Evolutionary conservation across 1,140 invertebrate genomes (phyloP).

Genomic region (Meteorus sp.): DNA sequence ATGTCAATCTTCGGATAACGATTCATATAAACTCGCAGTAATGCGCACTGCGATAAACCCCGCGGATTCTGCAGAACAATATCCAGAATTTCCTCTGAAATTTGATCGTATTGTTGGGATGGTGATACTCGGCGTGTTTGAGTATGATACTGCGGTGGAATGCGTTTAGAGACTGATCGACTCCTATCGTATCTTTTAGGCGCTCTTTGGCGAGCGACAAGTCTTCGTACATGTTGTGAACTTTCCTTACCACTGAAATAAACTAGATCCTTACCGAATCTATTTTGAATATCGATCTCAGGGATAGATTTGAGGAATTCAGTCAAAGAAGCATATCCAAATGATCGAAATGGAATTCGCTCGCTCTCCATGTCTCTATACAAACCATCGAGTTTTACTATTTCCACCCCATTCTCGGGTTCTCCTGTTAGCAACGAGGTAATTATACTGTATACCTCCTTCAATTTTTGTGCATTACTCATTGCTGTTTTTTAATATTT

Average conservation of each 20-base stretch:
- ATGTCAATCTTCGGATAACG: too few relatives aligned
- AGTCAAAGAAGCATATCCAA: not conserved
- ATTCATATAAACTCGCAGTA: too few relatives aligned
- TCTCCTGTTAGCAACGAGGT: not conserved
- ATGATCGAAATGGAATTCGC: not conserved
- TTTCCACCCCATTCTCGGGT: not conserved
- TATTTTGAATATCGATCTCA: not conserved
- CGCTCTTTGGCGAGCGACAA: not conserved
- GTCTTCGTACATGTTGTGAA: not conserved
- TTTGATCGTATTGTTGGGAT: too few relatives aligned
- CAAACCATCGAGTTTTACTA: not conserved
- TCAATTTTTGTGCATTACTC: not conserved
- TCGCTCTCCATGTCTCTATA: not conserved
- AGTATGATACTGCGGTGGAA: too few relatives aligned
- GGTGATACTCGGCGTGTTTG: too few relatives aligned
- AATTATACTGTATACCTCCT: not conserved
- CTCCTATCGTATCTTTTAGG: not conserved
- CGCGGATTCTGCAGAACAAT: too few relatives aligned
- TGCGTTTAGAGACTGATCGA: conserved; percentile 8
- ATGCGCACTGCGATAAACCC: too few relatives aligned
- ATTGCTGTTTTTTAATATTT: not conserved
- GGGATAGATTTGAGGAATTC: not conserved
- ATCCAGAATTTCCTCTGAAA: too few relatives aligned
- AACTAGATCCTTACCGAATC: not conserved
- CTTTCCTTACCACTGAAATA: not conserved